Evolutionary conservation across 2,888 invertebrate species (phyloP).

Genomic region (Aricia artaxerxes): DNA sequence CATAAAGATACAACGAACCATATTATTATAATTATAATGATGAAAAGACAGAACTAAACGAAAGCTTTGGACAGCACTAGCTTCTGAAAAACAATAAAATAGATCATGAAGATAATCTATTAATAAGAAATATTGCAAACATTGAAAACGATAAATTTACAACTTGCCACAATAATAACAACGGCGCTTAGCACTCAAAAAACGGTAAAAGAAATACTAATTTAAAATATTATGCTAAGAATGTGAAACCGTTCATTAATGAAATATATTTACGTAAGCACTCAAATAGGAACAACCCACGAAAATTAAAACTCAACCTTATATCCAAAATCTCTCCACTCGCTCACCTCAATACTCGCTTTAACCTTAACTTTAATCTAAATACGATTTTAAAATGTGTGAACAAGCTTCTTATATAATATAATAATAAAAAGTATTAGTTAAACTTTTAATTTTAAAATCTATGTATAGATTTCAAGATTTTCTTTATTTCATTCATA

Average conservation of each 20-base stretch:
- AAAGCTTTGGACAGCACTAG: background rate
- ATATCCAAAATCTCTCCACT: constrained; percentile 62
- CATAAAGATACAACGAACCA: background rate
- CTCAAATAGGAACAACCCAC: constrained; percentile 43
- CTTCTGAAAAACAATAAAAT: background rate
- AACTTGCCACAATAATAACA: background rate
- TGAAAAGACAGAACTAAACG: background rate
- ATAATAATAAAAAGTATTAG: constrained; percentile 78
- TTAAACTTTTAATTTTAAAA: constrained; percentile 77
- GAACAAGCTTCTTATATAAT: constrained; percentile 77
- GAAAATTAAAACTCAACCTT: constrained; percentile 51
- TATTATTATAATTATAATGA: background rate
- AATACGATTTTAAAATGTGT: constrained; percentile 79
- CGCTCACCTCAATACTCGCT: constrained; percentile 52
- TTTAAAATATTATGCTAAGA: background rate
- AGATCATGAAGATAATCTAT: background rate
- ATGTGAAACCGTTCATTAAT: background rate
- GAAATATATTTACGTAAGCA: constrained; percentile 19
- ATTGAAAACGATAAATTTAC: background rate
- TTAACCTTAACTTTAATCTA: constrained; percentile 69
- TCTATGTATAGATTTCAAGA: constrained; percentile 79
- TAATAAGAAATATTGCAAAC: background rate
- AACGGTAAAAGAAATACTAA: background rate
- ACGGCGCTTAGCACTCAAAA: background rate
- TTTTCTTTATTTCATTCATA: constrained; percentile 59